A percentile compares a stretch with the other conserved stretches of the same genome.
Conservation (phyloP, 2,113 vertebrate species). For the Podarcis raffonei region DNA sequence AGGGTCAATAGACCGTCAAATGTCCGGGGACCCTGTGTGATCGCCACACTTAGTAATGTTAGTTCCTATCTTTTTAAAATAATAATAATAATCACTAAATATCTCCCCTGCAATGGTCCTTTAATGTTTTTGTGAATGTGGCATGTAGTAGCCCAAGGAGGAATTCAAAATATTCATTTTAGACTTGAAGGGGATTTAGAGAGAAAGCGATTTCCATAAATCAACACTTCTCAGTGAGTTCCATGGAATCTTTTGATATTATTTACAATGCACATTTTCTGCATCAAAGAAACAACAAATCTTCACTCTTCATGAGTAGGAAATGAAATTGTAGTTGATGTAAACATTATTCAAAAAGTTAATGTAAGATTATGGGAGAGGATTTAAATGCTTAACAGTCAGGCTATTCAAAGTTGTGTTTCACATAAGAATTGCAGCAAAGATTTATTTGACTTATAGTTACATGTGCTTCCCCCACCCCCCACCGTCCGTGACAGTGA, state of each 20-base stretch:
- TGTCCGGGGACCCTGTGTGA: too few relatives aligned
- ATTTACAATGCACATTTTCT: conserved; percentile 80
- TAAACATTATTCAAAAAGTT: conserved; percentile 72
- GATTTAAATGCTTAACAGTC: conserved; percentile 65
- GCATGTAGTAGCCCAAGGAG: conserved; percentile 59
- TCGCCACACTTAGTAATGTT: conserved; percentile 11
- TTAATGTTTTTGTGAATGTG: conserved; percentile 50
- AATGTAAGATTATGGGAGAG: conserved; percentile 62
- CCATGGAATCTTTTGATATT: conserved; percentile 79
- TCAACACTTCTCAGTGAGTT: conserved; percentile 74
- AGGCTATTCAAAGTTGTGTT: conserved; percentile 59
- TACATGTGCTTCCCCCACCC: background rate
- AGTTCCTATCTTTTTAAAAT: conserved; percentile 17
- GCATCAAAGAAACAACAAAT: conserved; percentile 73
- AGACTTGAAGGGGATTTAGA: conserved; percentile 70
- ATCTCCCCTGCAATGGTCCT: too few relatives aligned
- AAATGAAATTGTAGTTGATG: conserved; percentile 74
- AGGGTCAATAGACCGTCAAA: too few relatives aligned
- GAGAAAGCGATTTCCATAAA: conserved; percentile 77
- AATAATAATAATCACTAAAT: background rate
- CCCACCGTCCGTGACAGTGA: background rate
- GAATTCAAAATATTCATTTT: conserved; percentile 68
- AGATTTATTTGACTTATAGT: conserved; percentile 33
- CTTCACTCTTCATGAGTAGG: conserved; percentile 77
- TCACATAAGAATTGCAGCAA: conserved; percentile 58